These are phyloP conservation scores for Acronicta psi DNA, from an alignment of 2,888 invertebrate species.

Conservation along the genomic window DNA sequence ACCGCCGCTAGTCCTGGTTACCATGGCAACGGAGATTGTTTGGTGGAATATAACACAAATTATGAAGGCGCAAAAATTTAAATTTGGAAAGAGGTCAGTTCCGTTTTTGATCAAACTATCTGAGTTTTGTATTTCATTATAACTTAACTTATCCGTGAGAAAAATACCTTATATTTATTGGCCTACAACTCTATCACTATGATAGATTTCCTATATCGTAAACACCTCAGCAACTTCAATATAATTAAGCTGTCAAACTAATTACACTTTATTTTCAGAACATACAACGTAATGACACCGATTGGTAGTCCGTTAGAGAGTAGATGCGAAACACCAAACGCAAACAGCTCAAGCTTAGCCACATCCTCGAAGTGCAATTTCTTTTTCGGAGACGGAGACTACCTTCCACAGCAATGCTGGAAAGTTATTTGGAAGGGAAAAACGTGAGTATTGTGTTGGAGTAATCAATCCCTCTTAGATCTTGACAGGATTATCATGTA, in stretches of 20 bases:
- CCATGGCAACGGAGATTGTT: slow-evolving; percentile 88
- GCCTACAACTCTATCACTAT: too few relatives aligned
- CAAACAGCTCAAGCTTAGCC: slow-evolving; percentile 42
- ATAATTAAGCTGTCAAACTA: neutral
- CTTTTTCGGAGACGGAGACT: slow-evolving; percentile 73
- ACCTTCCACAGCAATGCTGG: slow-evolving; percentile 74
- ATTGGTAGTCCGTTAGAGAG: slow-evolving; percentile 71
- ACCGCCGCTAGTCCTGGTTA: slow-evolving; percentile 86
- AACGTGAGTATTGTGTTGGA: slow-evolving; percentile 69
- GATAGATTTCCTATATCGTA: too few relatives aligned
- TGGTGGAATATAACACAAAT: slow-evolving; percentile 88
- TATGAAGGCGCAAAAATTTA: slow-evolving; percentile 66
- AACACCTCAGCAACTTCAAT: too few relatives aligned
- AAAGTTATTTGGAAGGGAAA: slow-evolving; percentile 81
- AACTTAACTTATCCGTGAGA: too few relatives aligned
- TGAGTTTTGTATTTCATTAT: too few relatives aligned
- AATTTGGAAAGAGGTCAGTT: slow-evolving; percentile 65
- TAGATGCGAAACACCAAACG: slow-evolving; percentile 53
- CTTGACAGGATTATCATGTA: too few relatives aligned
- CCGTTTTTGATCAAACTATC: neutral
- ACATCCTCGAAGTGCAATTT: slow-evolving; percentile 60
- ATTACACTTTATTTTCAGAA: slow-evolving; percentile 55
- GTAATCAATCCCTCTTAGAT: too few relatives aligned
- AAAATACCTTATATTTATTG: too few relatives aligned
- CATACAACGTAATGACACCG: slow-evolving; percentile 76